Conservation (phyloP, 2,797 vertebrate species). For the Premnoplex brunnescens region DNA sequence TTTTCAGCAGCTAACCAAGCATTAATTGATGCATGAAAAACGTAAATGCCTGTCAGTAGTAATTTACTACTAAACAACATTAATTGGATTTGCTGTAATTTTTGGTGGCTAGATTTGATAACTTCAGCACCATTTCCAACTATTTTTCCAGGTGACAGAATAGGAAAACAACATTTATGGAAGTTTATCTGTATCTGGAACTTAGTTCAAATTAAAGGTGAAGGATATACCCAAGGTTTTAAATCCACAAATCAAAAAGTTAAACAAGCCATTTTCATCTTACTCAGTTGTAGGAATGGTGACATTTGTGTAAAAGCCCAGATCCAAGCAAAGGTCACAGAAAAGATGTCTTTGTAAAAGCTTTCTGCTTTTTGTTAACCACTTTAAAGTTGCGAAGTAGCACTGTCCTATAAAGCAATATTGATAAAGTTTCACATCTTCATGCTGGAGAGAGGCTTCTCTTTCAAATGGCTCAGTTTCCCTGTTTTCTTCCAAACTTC, state of each 20-base stretch:
- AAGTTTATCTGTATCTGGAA: neutral
- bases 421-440: neutral
- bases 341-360: neutral
- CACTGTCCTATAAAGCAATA: neutral
- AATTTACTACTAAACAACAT: slow-evolving; percentile 54
- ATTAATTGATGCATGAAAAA: slow-evolving; percentile 61
- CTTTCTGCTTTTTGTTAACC: neutral
- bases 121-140: slow-evolving; percentile 39
- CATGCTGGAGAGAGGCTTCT: neutral
- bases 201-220: neutral
- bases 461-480: neutral
- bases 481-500: neutral
- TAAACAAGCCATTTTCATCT: neutral
- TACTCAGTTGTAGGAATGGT: neutral
- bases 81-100: slow-evolving; percentile 56
- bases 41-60: slow-evolving; percentile 54
- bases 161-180: slow-evolving; percentile 22
- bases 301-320: neutral
- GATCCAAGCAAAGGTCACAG: neutral
- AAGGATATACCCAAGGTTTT: neutral
- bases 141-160: slow-evolving; percentile 43
- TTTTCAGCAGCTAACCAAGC: slow-evolving; percentile 54
- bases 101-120: slow-evolving; percentile 52
- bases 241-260: neutral
- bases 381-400: neutral